Evolutionary conservation across 2,113 vertebrate genomes (phyloP), one percentile per base, ranked within the genome.

Genomic region (Xenopus borealis): DNA sequence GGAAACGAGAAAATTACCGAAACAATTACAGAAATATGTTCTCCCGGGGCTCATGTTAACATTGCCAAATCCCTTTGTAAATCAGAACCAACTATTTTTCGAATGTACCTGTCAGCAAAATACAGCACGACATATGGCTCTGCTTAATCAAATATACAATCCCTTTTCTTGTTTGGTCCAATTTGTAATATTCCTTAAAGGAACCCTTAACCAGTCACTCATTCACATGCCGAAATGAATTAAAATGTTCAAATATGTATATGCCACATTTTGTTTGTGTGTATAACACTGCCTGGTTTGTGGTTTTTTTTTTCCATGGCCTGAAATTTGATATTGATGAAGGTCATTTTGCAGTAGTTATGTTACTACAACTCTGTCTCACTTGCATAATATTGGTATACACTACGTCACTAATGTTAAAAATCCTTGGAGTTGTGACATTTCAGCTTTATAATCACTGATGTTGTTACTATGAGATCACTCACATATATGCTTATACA

Each of bases 1-100:
- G 92, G 94, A 96, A 96, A 95, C 91, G 84, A 88, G 94, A 93
- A 94, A 97, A 96, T 95, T 91, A 91, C 88, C 91, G 88, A 88
- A 89, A 93, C 90, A 92, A 95, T 95, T 95, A 96, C 88, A 91
- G 86, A 92, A 89, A 83, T 92, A 87, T 89, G 90, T 91, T 91
- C 87, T 89, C 91, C 91, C 90, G 92, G 87, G 89, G 87, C 84
- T 89, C 84, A 88, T 91, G 89, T 92, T 92, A 93, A 91, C 91
- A 90, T 87, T 91, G 89, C 87, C 89, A 92, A 92, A 91, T 92
- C 91, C 89, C 78, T 81, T 86, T 90, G 92, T 92, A 90, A 92
- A 91, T 94, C 89, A 89, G 87, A 86, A 91, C 86, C 88, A 91
- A 89, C 85, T 88, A 89, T 89, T 91, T 89, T 82, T 82, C 89